Evolutionary conservation across 2,888 invertebrate genomes (phyloP).

Genomic region (Lasioglossum oenotherae): DNA sequence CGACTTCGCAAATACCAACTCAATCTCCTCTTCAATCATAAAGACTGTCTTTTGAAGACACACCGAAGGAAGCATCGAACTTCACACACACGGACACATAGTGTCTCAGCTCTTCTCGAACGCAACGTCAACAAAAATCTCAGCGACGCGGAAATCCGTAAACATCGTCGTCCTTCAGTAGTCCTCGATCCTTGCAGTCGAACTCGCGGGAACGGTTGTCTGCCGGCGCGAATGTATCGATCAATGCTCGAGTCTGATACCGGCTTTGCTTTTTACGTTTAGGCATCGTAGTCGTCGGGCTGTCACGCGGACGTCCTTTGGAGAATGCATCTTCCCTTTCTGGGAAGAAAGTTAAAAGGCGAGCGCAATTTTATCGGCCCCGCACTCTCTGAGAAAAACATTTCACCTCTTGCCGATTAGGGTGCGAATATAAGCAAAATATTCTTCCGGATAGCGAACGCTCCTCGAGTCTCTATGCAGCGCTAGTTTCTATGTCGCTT

Average conservation of each 20-base stretch:
- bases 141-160: background rate
- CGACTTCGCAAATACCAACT: background rate
- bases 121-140: background rate
- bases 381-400: slow-evolving; percentile 10
- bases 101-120: background rate
- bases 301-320: slow-evolving; percentile 29
- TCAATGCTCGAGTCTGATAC: slow-evolving; percentile 48
- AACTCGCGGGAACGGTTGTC: slow-evolving; percentile 33
- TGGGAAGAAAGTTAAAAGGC: slow-evolving; percentile 26
- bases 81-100: background rate
- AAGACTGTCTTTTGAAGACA: background rate
- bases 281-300: background rate
- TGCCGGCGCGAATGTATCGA: slow-evolving; percentile 50
- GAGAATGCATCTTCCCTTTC: background rate
- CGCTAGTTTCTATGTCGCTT: background rate
- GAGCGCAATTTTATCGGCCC: slow-evolving; percentile 34
- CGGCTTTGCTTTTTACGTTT: slow-evolving; percentile 28
- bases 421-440: background rate
- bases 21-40: slow-evolving; percentile 3
- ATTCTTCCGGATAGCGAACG: background rate
- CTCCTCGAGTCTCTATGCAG: background rate
- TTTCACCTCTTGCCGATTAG: slow-evolving; percentile 37
- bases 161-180: slow-evolving; percentile 7
- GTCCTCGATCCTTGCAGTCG: slow-evolving; percentile 8
- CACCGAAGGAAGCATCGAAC: background rate